phyloP scores from a whole-genome alignment of 2,888 invertebrate genomes.

The Chymomyza procnemis region DNA sequence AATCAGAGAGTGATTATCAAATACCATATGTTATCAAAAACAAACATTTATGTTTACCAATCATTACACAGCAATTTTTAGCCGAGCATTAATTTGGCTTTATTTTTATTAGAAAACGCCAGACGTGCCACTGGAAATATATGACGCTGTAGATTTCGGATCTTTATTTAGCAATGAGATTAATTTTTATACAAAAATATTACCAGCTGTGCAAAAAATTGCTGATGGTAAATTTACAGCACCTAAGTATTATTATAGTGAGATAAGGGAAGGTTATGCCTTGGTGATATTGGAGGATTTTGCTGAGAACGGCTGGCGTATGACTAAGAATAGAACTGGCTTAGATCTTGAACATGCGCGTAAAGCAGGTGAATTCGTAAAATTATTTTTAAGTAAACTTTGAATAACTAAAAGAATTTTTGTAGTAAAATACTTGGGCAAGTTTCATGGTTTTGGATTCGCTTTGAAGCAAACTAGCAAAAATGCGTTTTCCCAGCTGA shows the following conservation, averaged over 20 bases:
- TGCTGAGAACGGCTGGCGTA: slow-evolving; percentile 59
- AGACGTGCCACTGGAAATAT: slow-evolving; percentile 53
- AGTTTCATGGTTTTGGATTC: slow-evolving; percentile 75
- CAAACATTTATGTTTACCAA: not conserved
- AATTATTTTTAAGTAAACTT: not conserved
- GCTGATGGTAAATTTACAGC: slow-evolving; percentile 46
- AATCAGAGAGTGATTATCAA: not conserved
- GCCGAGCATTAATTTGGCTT: not conserved
- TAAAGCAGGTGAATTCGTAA: slow-evolving; percentile 59
- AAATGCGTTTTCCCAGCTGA: slow-evolving; percentile 55
- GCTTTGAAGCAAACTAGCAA: slow-evolving; percentile 66
- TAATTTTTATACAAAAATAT: slow-evolving; percentile 64
- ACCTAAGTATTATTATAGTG: slow-evolving; percentile 72
- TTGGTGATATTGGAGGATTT: slow-evolving; percentile 74
- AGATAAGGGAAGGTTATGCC: slow-evolving; percentile 55
- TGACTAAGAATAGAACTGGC: slow-evolving; percentile 63
- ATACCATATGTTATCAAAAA: not conserved
- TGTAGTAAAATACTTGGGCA: slow-evolving; percentile 65
- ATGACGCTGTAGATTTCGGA: slow-evolving; percentile 62
- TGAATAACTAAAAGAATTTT: slow-evolving; percentile 6
- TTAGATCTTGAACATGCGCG: slow-evolving; percentile 74
- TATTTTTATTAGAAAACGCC: slow-evolving; percentile 73
- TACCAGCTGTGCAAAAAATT: slow-evolving; percentile 62
- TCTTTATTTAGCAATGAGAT: slow-evolving; percentile 75
- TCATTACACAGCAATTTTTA: not conserved